Conservation (phyloP, 2,888 invertebrate species). For the Disparrhopalites patrizii region DNA sequence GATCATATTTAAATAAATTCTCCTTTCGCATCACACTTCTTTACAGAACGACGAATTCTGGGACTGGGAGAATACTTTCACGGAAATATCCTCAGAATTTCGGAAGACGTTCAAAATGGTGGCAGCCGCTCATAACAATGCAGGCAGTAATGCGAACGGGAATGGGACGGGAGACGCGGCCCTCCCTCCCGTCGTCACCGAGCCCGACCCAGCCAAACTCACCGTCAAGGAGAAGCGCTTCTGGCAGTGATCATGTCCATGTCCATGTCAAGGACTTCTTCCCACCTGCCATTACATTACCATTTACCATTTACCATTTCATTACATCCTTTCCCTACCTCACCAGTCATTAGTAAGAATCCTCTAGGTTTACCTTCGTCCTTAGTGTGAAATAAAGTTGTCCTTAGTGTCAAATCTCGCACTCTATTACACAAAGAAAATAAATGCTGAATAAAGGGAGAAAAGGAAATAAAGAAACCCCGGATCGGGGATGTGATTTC, state of each 20-base stretch:
- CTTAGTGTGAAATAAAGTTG: too few species aligned
- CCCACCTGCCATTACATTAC: too few species aligned
- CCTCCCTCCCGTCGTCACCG: background rate
- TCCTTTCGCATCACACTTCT: background rate
- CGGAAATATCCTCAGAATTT: conserved; percentile 36
- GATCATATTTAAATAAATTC: background rate
- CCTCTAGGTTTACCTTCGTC: too few species aligned
- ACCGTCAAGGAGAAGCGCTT: background rate
- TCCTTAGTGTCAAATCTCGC: too few species aligned
- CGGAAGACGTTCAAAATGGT: background rate
- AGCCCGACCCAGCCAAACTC: background rate
- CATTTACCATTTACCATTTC: too few species aligned
- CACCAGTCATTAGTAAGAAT: too few species aligned
- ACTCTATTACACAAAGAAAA: too few species aligned
- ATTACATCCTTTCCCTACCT: too few species aligned
- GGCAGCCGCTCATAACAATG: background rate
- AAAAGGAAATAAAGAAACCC: too few species aligned
- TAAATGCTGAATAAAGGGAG: too few species aligned
- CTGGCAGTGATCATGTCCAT: background rate
- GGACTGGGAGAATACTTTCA: conserved; percentile 44
- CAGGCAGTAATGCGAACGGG: background rate
- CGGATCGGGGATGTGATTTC: too few species aligned
- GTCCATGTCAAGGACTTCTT: too few species aligned
- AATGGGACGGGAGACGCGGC: background rate
- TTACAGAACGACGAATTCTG: conserved; percentile 42